These are phyloP conservation scores for Nysson spinosus DNA, from an alignment of 2,888 invertebrate species.

Conservation along the genomic window DNA sequence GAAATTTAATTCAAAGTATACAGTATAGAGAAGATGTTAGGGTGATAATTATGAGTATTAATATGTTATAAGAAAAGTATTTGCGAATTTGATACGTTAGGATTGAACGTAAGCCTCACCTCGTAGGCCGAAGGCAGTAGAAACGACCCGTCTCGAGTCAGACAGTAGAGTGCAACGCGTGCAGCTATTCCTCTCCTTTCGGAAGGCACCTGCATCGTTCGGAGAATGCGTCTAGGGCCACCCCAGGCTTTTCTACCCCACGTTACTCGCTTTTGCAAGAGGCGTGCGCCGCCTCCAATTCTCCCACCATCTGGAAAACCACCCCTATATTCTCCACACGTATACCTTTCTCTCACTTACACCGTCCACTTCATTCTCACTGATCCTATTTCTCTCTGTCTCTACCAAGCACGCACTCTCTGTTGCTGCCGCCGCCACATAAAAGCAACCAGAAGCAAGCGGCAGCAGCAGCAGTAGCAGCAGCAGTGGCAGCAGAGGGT, in stretches of 20 bases:
- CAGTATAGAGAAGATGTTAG: no score
- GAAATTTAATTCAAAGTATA: no score
- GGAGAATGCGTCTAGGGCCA: slow-evolving; percentile 59
- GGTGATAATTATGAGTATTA: no score
- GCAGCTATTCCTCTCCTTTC: slow-evolving; percentile 50
- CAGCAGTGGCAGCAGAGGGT: no score
- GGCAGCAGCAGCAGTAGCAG: no score
- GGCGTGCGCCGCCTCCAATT: slow-evolving; percentile 68
- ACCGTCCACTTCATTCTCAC: slow-evolving; percentile 7
- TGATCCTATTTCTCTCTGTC: slow-evolving; percentile 38
- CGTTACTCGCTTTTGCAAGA: slow-evolving; percentile 58
- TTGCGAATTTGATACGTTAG: no score
- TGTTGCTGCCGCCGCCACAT: slow-evolving; percentile 52
- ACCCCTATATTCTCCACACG: slow-evolving; percentile 62
- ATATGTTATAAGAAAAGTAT: no score
- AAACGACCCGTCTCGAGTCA: slow-evolving; percentile 57
- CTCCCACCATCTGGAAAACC: slow-evolving; percentile 63
- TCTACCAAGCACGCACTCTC: slow-evolving; percentile 39
- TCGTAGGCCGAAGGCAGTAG: slow-evolving; percentile 17
- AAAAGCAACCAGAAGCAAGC: no score
- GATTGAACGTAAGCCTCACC: neutral
- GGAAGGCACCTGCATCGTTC: slow-evolving; percentile 56
- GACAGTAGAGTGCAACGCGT: slow-evolving; percentile 59
- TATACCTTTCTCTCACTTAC: slow-evolving; percentile 6
- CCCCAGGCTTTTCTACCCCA: slow-evolving; percentile 52